Evolutionary conservation across 2,113 vertebrate species (phyloP).

Genomic region (Zeus faber): DNA sequence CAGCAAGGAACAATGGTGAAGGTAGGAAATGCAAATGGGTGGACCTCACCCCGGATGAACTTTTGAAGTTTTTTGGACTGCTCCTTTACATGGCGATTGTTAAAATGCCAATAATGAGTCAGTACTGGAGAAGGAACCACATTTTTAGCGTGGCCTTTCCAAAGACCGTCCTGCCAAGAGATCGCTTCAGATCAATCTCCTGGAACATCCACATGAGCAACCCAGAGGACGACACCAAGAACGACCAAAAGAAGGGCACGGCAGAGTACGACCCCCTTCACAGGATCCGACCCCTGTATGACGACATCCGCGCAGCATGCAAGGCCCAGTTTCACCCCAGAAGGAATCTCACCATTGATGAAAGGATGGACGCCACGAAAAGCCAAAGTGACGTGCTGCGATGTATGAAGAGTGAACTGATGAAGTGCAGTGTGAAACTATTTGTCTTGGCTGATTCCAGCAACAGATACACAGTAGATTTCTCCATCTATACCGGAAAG

Average conservation of each 20-base stretch:
- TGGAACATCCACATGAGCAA: slow-evolving; percentile 21
- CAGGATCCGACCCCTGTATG: neutral
- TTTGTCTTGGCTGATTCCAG: slow-evolving; percentile 1
- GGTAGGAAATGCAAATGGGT: neutral
- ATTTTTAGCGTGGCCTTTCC: neutral
- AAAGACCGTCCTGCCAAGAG: neutral
- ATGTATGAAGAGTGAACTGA: neutral
- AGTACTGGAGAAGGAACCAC: neutral
- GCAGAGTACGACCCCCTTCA: neutral
- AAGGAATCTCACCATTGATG: neutral
- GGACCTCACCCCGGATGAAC: neutral
- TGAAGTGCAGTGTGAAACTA: slow-evolving; percentile 15
- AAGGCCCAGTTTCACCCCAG: neutral
- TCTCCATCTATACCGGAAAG: neutral
- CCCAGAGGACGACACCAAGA: slow-evolving; percentile 2
- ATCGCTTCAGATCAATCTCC: neutral
- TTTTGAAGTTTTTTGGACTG: neutral
- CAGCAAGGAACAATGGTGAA: neutral
- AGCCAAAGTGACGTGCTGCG: neutral
- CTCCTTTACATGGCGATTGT: neutral
- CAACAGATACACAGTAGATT: neutral
- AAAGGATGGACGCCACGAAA: slow-evolving; percentile 1
- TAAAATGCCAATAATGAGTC: neutral
- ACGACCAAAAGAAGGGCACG: slow-evolving; percentile 9
- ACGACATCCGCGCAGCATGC: neutral